A percentile compares a stretch with the other conserved stretches of the same genome.
Evolutionary conservation across 2,113 vertebrate genomes (phyloP).

Genomic region (Micronycteris hirsuta): DNA sequence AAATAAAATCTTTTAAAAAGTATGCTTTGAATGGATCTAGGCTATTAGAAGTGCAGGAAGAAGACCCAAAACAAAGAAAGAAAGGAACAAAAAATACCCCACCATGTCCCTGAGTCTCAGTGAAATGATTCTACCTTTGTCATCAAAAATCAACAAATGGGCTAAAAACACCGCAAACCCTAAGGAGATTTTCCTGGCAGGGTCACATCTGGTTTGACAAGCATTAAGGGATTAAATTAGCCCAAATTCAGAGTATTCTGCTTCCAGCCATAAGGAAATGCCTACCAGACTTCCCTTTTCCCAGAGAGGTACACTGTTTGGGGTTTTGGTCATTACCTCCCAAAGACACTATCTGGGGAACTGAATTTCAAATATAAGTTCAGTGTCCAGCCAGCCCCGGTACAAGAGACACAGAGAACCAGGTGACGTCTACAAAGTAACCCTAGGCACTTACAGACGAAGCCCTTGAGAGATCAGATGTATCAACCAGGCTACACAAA

Average conservation of each 20-base stretch:
- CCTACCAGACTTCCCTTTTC: background rate
- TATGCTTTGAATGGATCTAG: background rate
- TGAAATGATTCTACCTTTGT: slow-evolving; percentile 1
- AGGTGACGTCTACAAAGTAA: background rate
- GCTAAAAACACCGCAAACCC: background rate
- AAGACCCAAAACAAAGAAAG: background rate
- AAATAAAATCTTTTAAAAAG: slow-evolving; percentile 4
- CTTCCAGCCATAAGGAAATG: background rate
- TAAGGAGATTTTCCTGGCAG: background rate
- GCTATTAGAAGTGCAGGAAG: background rate
- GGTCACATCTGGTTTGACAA: background rate
- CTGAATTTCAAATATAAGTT: background rate
- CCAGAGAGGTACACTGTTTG: background rate
- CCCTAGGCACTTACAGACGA: background rate
- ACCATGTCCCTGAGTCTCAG: background rate
- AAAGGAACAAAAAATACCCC: background rate
- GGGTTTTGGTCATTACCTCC: background rate
- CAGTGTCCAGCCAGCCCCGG: background rate
- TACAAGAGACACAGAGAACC: background rate
- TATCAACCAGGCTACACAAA: background rate
- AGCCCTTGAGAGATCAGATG: background rate
- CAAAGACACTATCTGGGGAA: background rate
- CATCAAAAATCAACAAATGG: background rate
- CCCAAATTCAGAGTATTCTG: background rate
- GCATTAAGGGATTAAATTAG: background rate